Evolutionary conservation across 2,113 vertebrate genomes (phyloP), one percentile per base, ranked within the genome.

Genomic region (Saimiri boliviensis): DNA sequence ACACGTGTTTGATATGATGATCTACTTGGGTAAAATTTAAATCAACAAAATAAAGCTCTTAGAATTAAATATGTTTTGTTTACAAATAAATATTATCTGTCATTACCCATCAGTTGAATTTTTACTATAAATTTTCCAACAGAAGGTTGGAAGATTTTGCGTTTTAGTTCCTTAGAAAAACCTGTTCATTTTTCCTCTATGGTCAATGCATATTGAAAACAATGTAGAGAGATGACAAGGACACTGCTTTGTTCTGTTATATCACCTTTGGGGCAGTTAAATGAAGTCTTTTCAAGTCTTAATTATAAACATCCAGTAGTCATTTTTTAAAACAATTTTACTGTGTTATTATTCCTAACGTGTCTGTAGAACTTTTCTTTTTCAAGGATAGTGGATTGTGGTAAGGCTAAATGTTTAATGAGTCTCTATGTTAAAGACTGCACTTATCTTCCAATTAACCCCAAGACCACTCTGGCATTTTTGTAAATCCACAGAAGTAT

Each of bases 381-480:
- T 97, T 97, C 98, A 97, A 96, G 98, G 97, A 98, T 98, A 98
- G 98, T 99, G 98, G 98, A 97, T 98, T 98, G 98, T 98, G 98
- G 98, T 99, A 97, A 95, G 98, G 98, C 99, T 99, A 99, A 99
- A 99, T 99, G 98, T 99, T 99, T 99, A 99, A 99, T 99, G 99
- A 99, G 98, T 99, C 98, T 99, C 98, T 98, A 98, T 98, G 98
- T 99, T 99, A 99, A 99, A 99, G 98, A 98, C 99, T 99, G 99
- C 98, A 99, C 99, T 99, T 99, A 99, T 99, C 98, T 99, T 99
- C 99, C 99, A 99, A 99, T 99, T 99, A 99, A 99, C 99, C 99
- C 99, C 98, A 96, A 98, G 99, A 99, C 98, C 99, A 99, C 98
- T 98, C 99, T 98, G 99, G 99, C 99, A 98, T 99, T 99, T 99